Evolutionary conservation across 1,140 invertebrate genomes (phyloP), one percentile per base, ranked within the genome.

Genomic region (Scaptodrosophila lebanonensis): DNA sequence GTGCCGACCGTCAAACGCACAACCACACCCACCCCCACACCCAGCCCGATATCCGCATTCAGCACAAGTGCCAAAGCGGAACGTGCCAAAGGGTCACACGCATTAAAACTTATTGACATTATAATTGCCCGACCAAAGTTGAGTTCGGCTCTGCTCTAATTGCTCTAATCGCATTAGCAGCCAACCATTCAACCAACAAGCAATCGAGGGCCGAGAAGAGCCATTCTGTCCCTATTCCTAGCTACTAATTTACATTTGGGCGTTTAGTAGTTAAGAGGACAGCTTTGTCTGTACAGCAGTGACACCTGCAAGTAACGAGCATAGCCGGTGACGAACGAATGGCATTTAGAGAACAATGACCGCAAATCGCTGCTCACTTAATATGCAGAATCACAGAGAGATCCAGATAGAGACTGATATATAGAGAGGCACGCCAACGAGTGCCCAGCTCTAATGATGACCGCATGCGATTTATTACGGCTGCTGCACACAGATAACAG

Each of bases 41-140:
- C n/a, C n/a, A n/a, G n/a, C n/a, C n/a, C n/a, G n/a, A n/a, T n/a
- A n/a, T n/a, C n/a, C n/a, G n/a, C n/a, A n/a, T n/a, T n/a, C n/a
- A n/a, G 72, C 73, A 68, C 51, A 43, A 42, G 66, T 42, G 39
- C 38, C 64, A 47, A 44, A 35, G 30, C n/a, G 40, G n/a, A 32
- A 49, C 56, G 53, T 51, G 49, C 58, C 39, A 32, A 58, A 79
- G 68, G 73, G 59, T 61, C 60, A 53, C 47, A 53, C 12, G 44
- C 69, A 77, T 77, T 82, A 79, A 77, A 77, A 63, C 62, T 79
- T 79, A 77, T 77, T 73, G 75, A 51, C 30, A 62, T 65, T 68
- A 72, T 77, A 77, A 77, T 77, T 79, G 73, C 60, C 18, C 13
- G 18, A 35, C 20, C 60, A 48, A 43, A 59, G 59, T n/a, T n/a